A percentile compares a stretch with the other conserved stretches of the same genome.
Conservation (phyloP, 2,113 vertebrate genomes). For the Sciurus niger region DNA sequence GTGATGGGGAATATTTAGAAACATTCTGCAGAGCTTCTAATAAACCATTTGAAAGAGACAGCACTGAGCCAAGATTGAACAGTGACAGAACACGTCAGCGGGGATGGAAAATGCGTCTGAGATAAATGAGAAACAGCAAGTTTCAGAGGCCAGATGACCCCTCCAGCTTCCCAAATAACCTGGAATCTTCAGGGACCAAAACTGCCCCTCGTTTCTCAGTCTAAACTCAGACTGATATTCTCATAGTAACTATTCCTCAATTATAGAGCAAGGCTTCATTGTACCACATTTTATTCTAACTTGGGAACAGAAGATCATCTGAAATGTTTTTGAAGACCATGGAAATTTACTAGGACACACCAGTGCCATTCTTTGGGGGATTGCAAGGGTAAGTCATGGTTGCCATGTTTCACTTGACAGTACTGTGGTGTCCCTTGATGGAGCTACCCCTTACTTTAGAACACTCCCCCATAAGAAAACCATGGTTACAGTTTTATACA, state of each 20-base stretch:
- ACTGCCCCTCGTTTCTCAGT: not conserved
- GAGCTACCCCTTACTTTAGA: not conserved
- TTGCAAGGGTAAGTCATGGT: not conserved
- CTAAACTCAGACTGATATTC: not conserved
- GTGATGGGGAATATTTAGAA: slow-evolving; percentile 6
- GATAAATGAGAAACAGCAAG: not conserved
- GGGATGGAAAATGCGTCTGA: not conserved
- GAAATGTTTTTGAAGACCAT: not conserved
- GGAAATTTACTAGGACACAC: not conserved
- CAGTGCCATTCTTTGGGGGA: not conserved
- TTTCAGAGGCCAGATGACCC: not conserved
- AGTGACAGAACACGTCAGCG: not conserved
- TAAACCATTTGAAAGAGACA: not conserved
- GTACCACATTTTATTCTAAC: not conserved
- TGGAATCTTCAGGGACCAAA: not conserved
- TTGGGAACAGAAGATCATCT: not conserved
- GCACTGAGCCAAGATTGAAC: not conserved
- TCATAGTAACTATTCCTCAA: not conserved
- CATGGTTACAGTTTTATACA: too few species aligned
- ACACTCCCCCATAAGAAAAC: not conserved
- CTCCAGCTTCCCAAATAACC: not conserved
- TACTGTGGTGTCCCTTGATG: too few species aligned
- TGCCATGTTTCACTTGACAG: not conserved
- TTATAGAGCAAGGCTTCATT: not conserved
- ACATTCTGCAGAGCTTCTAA: not conserved